phyloP scores from a whole-genome alignment of 2,113 vertebrate species.

The Osmerus mordax region DNA sequence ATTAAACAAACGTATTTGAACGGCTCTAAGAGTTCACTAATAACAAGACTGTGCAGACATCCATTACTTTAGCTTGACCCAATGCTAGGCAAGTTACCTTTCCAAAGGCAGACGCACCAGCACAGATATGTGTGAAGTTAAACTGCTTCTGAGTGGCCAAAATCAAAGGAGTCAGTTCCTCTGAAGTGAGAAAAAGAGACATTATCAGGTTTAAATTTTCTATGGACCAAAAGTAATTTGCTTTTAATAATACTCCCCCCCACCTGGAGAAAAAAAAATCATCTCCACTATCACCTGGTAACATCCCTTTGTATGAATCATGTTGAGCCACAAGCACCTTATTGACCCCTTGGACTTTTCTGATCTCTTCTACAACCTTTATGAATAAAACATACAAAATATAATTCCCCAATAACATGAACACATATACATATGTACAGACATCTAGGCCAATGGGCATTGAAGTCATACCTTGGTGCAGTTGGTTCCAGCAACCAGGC shows the following conservation, averaged over 20 bases:
- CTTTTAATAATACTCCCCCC: not conserved
- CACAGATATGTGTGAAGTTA: conserved; percentile 85
- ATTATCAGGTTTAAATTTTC: not conserved
- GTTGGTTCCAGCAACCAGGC: conserved; percentile 80
- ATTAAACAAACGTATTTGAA: not conserved
- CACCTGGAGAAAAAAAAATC: not conserved
- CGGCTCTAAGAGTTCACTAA: not conserved
- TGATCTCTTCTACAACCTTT: conserved; percentile 79
- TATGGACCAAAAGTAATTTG: not conserved
- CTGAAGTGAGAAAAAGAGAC: conserved; percentile 58
- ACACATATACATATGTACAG: not conserved
- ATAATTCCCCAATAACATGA: not conserved
- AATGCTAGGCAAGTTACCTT: conserved; percentile 66
- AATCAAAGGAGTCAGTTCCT: conserved; percentile 85
- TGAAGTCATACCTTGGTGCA: conserved; percentile 78
- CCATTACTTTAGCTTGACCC: not conserved
- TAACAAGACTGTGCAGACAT: not conserved
- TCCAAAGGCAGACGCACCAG: conserved; percentile 84
- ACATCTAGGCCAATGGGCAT: not conserved
- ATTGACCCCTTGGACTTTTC: conserved; percentile 78
- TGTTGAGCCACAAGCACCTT: conserved; percentile 82
- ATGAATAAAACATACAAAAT: not conserved
- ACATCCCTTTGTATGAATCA: conserved; percentile 78
- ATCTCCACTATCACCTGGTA: conserved; percentile 71
- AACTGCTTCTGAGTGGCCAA: conserved; percentile 80